These are phyloP conservation scores for Steatocranus sp. DNA, from an alignment of 2,797 vertebrate genomes.

Conservation along the genomic window DNA sequence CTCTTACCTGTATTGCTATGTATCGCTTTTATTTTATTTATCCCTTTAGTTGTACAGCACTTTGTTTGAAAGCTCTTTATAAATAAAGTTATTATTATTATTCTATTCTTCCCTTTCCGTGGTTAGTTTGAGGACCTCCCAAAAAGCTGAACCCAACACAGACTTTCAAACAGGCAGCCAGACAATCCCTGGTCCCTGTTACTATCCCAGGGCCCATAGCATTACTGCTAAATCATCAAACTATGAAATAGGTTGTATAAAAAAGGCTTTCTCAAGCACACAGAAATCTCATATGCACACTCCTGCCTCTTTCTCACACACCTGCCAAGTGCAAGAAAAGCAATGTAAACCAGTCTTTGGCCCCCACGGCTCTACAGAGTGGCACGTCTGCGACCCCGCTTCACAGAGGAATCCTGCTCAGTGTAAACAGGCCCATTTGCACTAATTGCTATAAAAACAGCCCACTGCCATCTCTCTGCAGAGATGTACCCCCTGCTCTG, in stretches of 20 bases:
- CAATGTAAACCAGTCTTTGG: slow-evolving; percentile 8
- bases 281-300: not conserved
- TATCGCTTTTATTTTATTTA: too few species aligned
- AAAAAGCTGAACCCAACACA: slow-evolving; percentile 7
- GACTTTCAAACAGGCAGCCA: not conserved
- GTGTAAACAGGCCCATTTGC: slow-evolving; percentile 59
- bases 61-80: too few species aligned
- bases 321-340: slow-evolving; percentile 30
- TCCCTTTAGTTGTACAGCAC: too few species aligned
- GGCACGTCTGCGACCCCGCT: slow-evolving; percentile 14
- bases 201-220: not conserved
- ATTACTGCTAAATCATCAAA: not conserved
- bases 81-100: too few species aligned
- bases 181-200: slow-evolving; percentile 8
- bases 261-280: not conserved
- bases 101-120: not conserved
- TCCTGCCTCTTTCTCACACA: not conserved
- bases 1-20: too few species aligned
- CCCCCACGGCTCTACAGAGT: not conserved
- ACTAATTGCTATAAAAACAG: slow-evolving; percentile 69
- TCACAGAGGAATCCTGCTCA: slow-evolving; percentile 32
- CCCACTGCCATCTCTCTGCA: slow-evolving; percentile 25
- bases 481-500: slow-evolving; percentile 29
- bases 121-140: not conserved
- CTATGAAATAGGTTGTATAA: not conserved